Conservation (phyloP, 2,113 vertebrate genomes). For the Pan troglodytes region NHGRI_mPanTro3-v2.1_pri NC_072410.2:106208501-106209000, state of each 20-base stretch:
- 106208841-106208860: background rate
- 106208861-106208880: background rate
- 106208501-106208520: background rate
- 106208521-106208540: background rate
- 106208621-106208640: background rate
- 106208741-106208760: background rate
- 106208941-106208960: background rate
- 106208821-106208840: background rate
- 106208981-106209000: background rate
- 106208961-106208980: background rate
- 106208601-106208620: background rate
- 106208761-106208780: background rate
- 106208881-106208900: background rate
- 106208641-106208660: background rate
- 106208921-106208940: background rate
- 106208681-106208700: background rate
- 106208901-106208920: background rate
- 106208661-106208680: background rate
- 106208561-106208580: background rate
- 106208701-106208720: background rate
- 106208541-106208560: background rate
- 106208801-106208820: rapidly evolving
- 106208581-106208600: background rate
- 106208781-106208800: background rate
- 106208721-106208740: background rate